Evolutionary conservation across 2,797 vertebrate species (phyloP), one percentile per base, ranked within the genome.

Genomic region (Pitangus sulphuratus): DNA sequence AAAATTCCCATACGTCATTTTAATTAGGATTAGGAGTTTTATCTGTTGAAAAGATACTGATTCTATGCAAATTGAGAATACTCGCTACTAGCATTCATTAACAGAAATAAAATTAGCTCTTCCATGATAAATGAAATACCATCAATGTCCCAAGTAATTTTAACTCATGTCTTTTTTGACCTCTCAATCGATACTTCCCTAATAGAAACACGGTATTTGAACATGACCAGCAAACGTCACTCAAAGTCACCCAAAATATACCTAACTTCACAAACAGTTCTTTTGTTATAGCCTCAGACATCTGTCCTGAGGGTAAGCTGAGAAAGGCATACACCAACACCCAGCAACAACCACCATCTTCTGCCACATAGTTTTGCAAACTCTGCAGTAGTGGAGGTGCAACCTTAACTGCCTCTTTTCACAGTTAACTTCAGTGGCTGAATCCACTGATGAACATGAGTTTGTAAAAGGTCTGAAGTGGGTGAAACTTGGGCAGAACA

Each of bases 11-110:
- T 20, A 83, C 0, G 0, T 56, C 12, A 62, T 64, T 87, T 84
- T 74, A 93, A 97, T 91, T 89, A 94, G 77, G 64, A 89, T 93
- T 80, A 85, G 9, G 79, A 89, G 26, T 74, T 90, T 85, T 80
- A 87, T 85, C 93, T 83, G 40, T 66, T 74, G 56, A 89, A 91
- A 91, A 76, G 48, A 95, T 60, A 70, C 60, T 8, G 48, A 92
- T 89, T 92, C 68, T 68, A 85, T 57, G 56, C 78, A 95, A 89
- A 92, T 15, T 60, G 60, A 77, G 68, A 95, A 69, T 71, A 87
- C 30, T 53, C 20, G 37, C 75, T 77, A 83, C 31, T 53, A 83
- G 20, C 33, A 83, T 35, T 89, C 78, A 89, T 92, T 85, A 93
- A 74, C 26, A 56, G 48, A 56, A 93, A 85, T 33, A 85, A 68